Percentiles rank a stretch among this genome's conserved stretches.
Conservation (phyloP, 2,113 vertebrate genomes). For the Sander vitreus region DNA sequence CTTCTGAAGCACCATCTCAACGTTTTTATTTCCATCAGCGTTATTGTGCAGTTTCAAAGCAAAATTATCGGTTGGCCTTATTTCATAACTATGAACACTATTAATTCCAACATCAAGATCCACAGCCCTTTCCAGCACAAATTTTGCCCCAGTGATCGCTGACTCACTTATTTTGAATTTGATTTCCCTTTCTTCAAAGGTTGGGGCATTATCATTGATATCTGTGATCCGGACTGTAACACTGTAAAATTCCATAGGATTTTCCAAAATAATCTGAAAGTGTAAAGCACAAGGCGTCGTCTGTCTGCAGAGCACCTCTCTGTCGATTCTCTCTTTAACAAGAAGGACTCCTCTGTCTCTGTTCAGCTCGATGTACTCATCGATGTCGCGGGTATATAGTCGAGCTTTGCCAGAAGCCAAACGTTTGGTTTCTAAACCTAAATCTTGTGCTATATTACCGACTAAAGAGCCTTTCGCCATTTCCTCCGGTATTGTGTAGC, state of each 20-base stretch:
- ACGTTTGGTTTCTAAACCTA: conserved; percentile 67
- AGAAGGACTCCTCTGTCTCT: conserved; percentile 46
- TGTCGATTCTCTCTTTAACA: conserved; percentile 84
- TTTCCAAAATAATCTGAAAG: conserved; percentile 61
- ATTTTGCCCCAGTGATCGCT: conserved; percentile 73
- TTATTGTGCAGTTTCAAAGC: conserved; percentile 51
- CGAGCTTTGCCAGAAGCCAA: conserved; percentile 70
- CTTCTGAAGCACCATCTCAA: conserved; percentile 73
- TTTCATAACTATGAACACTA: conserved; percentile 75
- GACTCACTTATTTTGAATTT: conserved; percentile 84
- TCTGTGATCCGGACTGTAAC: conserved; percentile 82
- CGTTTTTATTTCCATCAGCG: conserved; percentile 28
- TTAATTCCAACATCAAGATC: conserved; percentile 85
- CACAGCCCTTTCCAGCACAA: conserved; percentile 75
- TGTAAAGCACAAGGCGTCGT: conserved; percentile 79
- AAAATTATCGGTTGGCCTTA: conserved; percentile 78
- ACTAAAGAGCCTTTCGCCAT: conserved; percentile 77
- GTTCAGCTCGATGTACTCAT: conserved; percentile 54
- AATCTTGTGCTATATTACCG: conserved; percentile 75
- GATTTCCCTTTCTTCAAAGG: conserved; percentile 72
- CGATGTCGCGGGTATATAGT: conserved; percentile 70
- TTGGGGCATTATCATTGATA: conserved; percentile 85
- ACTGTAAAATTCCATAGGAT: conserved; percentile 83
- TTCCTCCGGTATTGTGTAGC: conserved; percentile 77
- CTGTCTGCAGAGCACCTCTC: conserved; percentile 84